These are phyloP conservation scores for Pseudobourletiella spinata DNA, from an alignment of 1,140 invertebrate species.

Conservation along the genomic window DNA sequence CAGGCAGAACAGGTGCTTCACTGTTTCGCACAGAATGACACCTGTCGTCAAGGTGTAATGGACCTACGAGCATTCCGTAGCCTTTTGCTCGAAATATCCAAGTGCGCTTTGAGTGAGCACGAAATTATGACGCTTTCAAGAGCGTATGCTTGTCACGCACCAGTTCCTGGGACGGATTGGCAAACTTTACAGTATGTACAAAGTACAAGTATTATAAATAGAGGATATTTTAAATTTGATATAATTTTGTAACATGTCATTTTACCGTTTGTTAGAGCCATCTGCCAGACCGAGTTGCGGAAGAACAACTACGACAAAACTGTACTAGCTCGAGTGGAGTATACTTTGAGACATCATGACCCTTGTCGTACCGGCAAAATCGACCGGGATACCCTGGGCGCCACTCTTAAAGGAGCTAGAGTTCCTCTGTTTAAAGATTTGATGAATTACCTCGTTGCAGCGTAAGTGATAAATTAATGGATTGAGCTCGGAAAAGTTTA, in stretches of 20 bases:
- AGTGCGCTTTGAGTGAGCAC: slow-evolving; percentile 34
- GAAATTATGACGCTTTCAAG: slow-evolving; percentile 30
- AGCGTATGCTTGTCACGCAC: slow-evolving; percentile 23
- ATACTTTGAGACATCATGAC: slow-evolving; percentile 32
- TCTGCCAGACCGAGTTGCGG: slow-evolving; percentile 30
- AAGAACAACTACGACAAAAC: slow-evolving; percentile 28
- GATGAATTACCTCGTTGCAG: slow-evolving; percentile 33
- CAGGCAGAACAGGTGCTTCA: slow-evolving; percentile 31
- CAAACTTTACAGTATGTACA: slow-evolving; percentile 32
- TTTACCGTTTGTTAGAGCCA: slow-evolving; percentile 16
- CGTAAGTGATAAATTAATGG: slow-evolving; percentile 22
- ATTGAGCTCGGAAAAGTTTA: too few species aligned
- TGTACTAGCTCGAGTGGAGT: slow-evolving; percentile 27
- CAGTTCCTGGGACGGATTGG: slow-evolving; percentile 26
- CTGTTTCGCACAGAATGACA: slow-evolving; percentile 31
- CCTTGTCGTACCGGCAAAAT: slow-evolving; percentile 33
- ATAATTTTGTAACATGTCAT: background rate
- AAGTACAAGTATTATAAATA: too few species aligned
- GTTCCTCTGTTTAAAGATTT: slow-evolving; percentile 28
- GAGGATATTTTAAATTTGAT: background rate
- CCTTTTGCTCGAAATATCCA: slow-evolving; percentile 29
- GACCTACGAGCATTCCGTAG: slow-evolving; percentile 19
- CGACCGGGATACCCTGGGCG: slow-evolving; percentile 27
- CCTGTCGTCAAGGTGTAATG: slow-evolving; percentile 26
- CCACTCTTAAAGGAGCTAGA: slow-evolving; percentile 33